Evolutionary conservation across 2,797 vertebrate genomes (phyloP), one percentile per base, ranked within the genome.

Genomic region (Tenualosa thibaudeaui): DNA sequence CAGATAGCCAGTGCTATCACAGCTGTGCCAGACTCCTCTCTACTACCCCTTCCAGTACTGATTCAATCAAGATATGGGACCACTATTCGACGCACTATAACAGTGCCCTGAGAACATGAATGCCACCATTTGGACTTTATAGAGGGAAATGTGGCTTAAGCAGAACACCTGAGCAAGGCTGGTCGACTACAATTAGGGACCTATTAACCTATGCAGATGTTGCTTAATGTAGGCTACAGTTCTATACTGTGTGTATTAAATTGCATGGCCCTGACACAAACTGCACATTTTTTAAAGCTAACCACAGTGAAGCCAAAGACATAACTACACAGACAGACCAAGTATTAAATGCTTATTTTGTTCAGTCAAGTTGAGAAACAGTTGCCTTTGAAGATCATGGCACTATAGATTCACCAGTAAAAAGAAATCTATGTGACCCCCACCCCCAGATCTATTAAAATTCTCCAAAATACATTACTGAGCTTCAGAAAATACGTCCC

Each of bases 41-140:
- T 46, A 78, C 71, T 17, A 40, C 65, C 43, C 40, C 71, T 78
- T 46, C 40, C 37, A 22, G 71, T 9, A 46, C 71, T 78, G 71
- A 78, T 78, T 78, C 71, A 78, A 78, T 78, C 71, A 78, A 78
- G 71, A 78, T 78, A 78, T 78, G 71, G 71, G 71, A 40, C 71
- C 71, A 46, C 37, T 78, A 46, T 78, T 46, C 40, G 2, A 78
- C 40, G 22, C 40, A 78, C n/a, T 22, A 1, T 4, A 7, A 40
- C 22, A 24, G 40, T 46, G 40, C 43, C 37, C 71, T 19, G 5
- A 8, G 37, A 78, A 19, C 43, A 78, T 46, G 71, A 46, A 43
- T 22, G 46, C 17, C 71, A 78, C 15, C 37, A 78, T 78, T 46
- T 78, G 71, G 71, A 78, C 40, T 78, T 43, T n/a, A 7, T 46